Evolutionary conservation across 2,113 vertebrate species (phyloP).

Genomic region (Acinonyx jubatus): DNA sequence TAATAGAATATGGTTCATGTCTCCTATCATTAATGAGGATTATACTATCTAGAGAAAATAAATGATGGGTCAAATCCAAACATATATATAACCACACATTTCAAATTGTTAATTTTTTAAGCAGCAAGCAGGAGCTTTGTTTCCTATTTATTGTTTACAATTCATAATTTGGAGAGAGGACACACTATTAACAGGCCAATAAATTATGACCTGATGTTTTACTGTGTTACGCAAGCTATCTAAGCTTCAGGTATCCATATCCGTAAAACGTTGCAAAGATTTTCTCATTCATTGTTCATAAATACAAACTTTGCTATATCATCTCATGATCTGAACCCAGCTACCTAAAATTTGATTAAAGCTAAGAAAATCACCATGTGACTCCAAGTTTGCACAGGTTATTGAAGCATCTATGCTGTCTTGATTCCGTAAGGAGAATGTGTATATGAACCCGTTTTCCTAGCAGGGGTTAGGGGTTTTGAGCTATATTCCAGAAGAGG

Average conservation of each 20-base stretch:
- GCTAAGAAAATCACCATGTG: background rate
- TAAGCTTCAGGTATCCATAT: background rate
- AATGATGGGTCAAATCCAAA: background rate
- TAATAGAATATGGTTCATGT: background rate
- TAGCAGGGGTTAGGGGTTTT: background rate
- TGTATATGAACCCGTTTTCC: background rate
- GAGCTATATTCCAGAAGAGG: background rate
- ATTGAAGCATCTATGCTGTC: background rate
- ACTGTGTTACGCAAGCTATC: background rate
- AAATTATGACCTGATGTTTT: background rate
- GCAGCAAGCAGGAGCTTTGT: background rate
- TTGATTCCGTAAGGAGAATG: background rate
- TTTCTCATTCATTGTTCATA: background rate
- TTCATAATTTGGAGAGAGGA: background rate
- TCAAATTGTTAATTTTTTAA: conserved; percentile 4
- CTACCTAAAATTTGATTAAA: background rate
- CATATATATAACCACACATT: background rate
- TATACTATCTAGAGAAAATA: background rate
- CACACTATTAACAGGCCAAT: background rate
- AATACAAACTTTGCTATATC: background rate
- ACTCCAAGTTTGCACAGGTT: background rate
- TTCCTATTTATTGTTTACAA: conserved; percentile 5
- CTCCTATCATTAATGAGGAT: background rate
- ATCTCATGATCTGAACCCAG: background rate
- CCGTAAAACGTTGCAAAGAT: background rate